Conservation (phyloP, 2,888 invertebrate genomes). For the Acanthococcus lagerstroemiae region DNA sequence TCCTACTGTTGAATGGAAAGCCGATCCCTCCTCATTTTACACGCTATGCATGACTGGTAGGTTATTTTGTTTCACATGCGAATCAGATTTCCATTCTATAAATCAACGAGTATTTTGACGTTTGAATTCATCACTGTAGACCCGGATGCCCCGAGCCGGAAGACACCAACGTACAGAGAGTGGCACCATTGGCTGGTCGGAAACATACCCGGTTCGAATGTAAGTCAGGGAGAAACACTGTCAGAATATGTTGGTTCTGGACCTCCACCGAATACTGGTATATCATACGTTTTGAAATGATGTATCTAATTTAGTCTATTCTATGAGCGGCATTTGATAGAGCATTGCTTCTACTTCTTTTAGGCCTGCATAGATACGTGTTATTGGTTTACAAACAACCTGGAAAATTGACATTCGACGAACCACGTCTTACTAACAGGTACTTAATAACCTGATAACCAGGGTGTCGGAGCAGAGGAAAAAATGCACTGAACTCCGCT, state of each 20-base stretch:
- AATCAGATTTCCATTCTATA: background rate
- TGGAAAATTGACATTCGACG: constrained; percentile 46
- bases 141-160: constrained; percentile 81
- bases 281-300: background rate
- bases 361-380: constrained; percentile 65
- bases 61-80: no score
- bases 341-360: background rate
- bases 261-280: constrained; percentile 64
- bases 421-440: constrained; percentile 46
- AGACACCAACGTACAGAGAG: constrained; percentile 69
- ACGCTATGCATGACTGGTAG: constrained; percentile 51
- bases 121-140: constrained; percentile 47
- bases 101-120: background rate
- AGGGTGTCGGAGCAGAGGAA: background rate
- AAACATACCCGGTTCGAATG: constrained; percentile 65
- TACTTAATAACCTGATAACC: constrained; percentile 3
- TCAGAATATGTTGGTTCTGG: constrained; percentile 74
- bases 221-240: constrained; percentile 60
- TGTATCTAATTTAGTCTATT: background rate
- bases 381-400: constrained; percentile 65
- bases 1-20: constrained; percentile 59
- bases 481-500: background rate
- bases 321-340: background rate
- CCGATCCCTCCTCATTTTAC: constrained; percentile 51
- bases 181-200: constrained; percentile 87